Evolutionary conservation across 2,113 vertebrate species (phyloP).

Genomic region (Gulo gulo): DNA sequence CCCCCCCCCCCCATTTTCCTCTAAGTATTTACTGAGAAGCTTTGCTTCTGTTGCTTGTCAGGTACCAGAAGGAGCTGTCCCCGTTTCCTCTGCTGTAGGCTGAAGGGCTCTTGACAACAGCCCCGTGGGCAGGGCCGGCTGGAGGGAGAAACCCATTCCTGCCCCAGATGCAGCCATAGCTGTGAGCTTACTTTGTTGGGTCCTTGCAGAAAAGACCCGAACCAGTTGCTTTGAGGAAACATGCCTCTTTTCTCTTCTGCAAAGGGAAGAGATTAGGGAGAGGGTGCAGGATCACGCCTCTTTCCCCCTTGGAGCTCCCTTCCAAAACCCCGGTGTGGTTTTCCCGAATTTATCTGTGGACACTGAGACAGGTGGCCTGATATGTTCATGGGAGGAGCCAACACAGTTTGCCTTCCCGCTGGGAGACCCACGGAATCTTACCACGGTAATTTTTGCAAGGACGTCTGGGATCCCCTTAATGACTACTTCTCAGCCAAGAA

Average conservation of each 20-base stretch:
- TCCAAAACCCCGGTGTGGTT: neutral
- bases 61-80: neutral
- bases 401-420: neutral
- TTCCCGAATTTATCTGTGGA: rapidly evolving
- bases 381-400: neutral
- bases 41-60: neutral
- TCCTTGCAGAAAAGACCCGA: neutral
- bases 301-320: neutral
- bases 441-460: neutral
- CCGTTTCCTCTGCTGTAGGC: neutral
- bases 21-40: too few species aligned
- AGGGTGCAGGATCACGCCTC: neutral
- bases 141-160: neutral
- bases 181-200: neutral
- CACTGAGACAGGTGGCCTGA: neutral
- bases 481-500: neutral
- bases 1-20: neutral
- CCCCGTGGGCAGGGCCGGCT: neutral
- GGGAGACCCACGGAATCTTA: neutral
- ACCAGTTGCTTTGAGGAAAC: neutral
- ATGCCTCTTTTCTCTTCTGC: neutral
- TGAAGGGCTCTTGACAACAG: neutral
- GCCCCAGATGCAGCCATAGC: rapidly evolving
- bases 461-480: neutral
- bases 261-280: too few species aligned